Evolutionary conservation across 2,888 invertebrate genomes (phyloP).

Genomic region (Heliothis peltigera): DNA sequence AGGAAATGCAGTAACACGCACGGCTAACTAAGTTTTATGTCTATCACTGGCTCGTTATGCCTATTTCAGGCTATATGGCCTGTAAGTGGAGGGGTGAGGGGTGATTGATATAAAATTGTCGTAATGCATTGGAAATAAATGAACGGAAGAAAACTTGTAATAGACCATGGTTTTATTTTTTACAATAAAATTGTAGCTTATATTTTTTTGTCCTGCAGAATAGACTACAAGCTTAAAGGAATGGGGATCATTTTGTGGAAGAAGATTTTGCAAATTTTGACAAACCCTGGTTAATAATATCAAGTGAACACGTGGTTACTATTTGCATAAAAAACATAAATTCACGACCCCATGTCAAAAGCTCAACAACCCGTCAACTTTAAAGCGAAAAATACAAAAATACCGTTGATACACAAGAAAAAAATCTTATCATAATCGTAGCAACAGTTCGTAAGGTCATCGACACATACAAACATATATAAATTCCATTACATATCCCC

Average conservation of each 20-base stretch:
- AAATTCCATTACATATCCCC: constrained; percentile 55
- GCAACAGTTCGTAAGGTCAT: constrained; percentile 50
- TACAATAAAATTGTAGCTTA: background rate
- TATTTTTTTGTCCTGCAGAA: too few species aligned
- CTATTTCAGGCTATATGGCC: background rate
- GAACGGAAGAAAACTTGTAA: background rate
- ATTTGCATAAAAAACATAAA: constrained; percentile 4
- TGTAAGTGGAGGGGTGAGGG: background rate
- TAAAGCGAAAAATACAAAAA: constrained; percentile 11
- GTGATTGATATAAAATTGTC: constrained; percentile 37
- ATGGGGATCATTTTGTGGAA: too few species aligned
- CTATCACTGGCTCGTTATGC: constrained; percentile 23
- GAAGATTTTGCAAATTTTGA: too few species aligned
- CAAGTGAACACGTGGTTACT: background rate
- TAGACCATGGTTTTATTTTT: background rate
- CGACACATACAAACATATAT: constrained; percentile 57
- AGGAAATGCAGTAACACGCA: constrained; percentile 37
- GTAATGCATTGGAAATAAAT: background rate
- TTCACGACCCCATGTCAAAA: constrained; percentile 15
- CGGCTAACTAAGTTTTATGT: constrained; percentile 41
- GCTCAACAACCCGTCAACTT: constrained; percentile 32
- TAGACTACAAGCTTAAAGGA: too few species aligned
- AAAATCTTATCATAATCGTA: constrained; percentile 52
- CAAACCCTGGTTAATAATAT: background rate
- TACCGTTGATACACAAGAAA: constrained; percentile 3